Evolutionary conservation across 2,113 vertebrate genomes (phyloP).

Genomic region (Jaculus jaculus): DNA sequence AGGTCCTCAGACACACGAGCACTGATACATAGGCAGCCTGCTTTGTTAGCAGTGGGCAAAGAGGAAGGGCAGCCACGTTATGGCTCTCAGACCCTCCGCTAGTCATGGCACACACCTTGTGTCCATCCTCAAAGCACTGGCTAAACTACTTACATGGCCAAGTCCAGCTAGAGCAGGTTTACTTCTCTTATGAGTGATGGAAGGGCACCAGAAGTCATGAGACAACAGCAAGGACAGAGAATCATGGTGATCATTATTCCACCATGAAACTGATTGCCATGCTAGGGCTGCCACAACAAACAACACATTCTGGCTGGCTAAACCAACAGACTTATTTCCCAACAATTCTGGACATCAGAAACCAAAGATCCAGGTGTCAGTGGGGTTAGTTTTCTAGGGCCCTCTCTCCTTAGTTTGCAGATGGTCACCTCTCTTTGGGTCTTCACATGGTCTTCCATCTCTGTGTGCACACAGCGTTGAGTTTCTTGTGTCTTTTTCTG

Average conservation of each 20-base stretch:
- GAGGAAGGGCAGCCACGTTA: neutral
- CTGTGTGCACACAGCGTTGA: neutral
- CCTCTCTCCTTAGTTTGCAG: neutral
- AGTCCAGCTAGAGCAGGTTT: neutral
- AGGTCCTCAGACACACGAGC: neutral
- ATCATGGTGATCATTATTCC: neutral
- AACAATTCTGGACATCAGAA: neutral
- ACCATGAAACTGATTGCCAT: neutral
- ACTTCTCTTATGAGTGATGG: neutral
- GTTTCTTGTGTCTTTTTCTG: neutral
- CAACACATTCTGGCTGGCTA: neutral
- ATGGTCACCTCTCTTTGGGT: neutral
- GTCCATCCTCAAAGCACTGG: neutral
- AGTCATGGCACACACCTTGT: neutral
- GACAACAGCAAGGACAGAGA: neutral
- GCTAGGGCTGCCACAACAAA: fast-evolving
- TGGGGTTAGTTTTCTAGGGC: neutral
- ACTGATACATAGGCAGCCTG: neutral
- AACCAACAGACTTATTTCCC: neutral
- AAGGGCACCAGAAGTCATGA: too few species aligned
- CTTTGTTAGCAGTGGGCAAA: neutral
- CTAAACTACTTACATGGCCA: neutral
- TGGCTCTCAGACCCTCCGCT: neutral
- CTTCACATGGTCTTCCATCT: neutral
- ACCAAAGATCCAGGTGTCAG: neutral